phyloP scores from a whole-genome alignment of 2,113 vertebrate genomes.

The Onychorhynchus coronatus region DNA sequence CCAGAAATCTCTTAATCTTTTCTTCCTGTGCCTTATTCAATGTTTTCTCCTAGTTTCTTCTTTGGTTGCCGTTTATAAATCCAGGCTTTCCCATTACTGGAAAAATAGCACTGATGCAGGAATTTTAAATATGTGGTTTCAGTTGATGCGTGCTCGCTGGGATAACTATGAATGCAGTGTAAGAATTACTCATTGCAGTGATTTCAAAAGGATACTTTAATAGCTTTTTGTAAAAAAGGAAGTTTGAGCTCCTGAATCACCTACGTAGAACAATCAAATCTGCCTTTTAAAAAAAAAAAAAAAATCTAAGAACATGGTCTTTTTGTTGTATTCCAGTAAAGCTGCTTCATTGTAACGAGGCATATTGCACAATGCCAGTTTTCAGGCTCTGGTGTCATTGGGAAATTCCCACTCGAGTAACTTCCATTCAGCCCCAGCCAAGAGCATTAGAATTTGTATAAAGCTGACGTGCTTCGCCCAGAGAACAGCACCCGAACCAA shows the following conservation, averaged over 20 bases:
- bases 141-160: background rate
- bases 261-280: background rate
- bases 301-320: background rate
- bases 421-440: conserved; percentile 59
- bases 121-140: background rate
- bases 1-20: background rate
- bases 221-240: background rate
- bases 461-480: background rate
- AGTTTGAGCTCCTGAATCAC: background rate
- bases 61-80: background rate
- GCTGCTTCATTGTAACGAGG: conserved; percentile 2
- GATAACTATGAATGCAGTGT: background rate
- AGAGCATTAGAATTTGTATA: background rate
- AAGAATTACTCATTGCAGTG: background rate
- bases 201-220: conserved; percentile 17
- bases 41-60: background rate
- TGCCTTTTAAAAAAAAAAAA: background rate
- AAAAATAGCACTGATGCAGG: background rate
- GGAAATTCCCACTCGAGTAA: conserved; percentile 59
- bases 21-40: background rate
- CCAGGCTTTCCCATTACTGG: background rate
- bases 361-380: background rate
- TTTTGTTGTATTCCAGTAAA: conserved; percentile 66
- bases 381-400: conserved; percentile 27
- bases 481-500: background rate